Evolutionary conservation across 1,140 invertebrate genomes (phyloP), one percentile per base, ranked within the genome.

Genomic region (Pteromalus puparum): DNA sequence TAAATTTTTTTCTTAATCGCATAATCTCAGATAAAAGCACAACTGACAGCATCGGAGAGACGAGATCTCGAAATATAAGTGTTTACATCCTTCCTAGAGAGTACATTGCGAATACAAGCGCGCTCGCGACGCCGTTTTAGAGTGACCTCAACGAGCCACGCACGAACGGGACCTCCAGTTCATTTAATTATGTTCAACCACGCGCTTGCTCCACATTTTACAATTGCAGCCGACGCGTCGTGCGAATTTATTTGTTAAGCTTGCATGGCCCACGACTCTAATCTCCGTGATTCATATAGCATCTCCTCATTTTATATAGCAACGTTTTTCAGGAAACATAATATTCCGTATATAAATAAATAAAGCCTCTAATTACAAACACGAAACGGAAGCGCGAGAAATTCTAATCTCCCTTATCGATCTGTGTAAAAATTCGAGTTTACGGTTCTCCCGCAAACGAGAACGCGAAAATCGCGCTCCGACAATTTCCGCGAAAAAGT

Each of bases 21-120:
- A 10, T 42, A 9, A 42, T 42, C 38, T 10, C 38, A 10, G 9
- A 42, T 42, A 42, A 42, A 42, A 42, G 38, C 38, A 42, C 6
- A 42, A 9, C 38, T 10, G 38, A 42, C 2, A 48, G 46, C 46
- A 46, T 46, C 42, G 3, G 42, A 46, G 42, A 46, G 42, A 46
- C 42, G 42, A 46, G 42, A 21, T 18, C 72, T 73, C 21, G 15
- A 74, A 74, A 74, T 42, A 74, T 74, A 74, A 74, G 72, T 74
- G 34, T 74, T 74, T 74, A 74, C 72, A 74, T 74, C 72, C 72
- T 74, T 74, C 72, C 34, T 74, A 42, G 34, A 74, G 38, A 26
- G 0, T 21, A 18, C 15, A 30, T 68, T 48, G 26, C 68, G 72
- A 74, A 74, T 74, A 30, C 6, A 28, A 46, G 13, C 42, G 9